These are phyloP conservation scores for Lacanobia oleracea DNA, from an alignment of 2,888 invertebrate genomes.

Conservation along the genomic window DNA sequence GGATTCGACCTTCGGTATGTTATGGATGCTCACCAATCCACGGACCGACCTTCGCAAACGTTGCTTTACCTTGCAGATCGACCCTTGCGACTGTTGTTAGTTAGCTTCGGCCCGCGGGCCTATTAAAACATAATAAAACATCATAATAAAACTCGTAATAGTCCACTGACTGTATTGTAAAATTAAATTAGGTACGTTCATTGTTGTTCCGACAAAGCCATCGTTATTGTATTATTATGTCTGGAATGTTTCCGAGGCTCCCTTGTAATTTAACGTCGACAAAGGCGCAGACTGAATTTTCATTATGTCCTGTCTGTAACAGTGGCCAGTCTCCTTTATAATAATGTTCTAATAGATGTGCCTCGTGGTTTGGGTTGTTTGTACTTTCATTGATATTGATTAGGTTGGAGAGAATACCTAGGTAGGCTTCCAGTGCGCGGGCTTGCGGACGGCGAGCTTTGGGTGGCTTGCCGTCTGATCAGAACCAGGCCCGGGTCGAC, in stretches of 20 bases:
- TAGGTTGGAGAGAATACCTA: not conserved
- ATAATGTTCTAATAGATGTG: not conserved
- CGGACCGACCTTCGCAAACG: not conserved
- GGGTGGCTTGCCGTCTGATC: too few species aligned
- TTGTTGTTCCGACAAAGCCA: constrained; percentile 39
- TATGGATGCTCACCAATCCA: not conserved
- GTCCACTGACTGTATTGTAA: constrained; percentile 10
- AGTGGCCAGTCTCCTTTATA: constrained; percentile 32
- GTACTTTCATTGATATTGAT: not conserved
- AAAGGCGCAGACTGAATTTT: constrained; percentile 18
- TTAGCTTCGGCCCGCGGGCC: not conserved
- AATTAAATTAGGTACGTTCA: constrained; percentile 43
- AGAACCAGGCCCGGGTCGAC: too few species aligned
- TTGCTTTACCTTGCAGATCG: not conserved
- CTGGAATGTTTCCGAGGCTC: constrained; percentile 30
- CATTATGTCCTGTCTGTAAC: constrained; percentile 35
- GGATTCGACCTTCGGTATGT: not conserved
- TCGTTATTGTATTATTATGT: constrained; percentile 34
- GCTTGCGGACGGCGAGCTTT: too few species aligned
- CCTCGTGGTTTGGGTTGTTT: not conserved
- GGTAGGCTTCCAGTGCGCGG: too few species aligned
- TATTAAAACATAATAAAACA: not conserved
- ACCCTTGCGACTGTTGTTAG: not conserved
- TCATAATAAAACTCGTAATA: constrained; percentile 4
- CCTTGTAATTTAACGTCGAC: constrained; percentile 41